A percentile compares a stretch with the other conserved stretches of the same genome.
phyloP scores from a whole-genome alignment of 2,888 invertebrate genomes.

The Bellardia bayeri region DNA sequence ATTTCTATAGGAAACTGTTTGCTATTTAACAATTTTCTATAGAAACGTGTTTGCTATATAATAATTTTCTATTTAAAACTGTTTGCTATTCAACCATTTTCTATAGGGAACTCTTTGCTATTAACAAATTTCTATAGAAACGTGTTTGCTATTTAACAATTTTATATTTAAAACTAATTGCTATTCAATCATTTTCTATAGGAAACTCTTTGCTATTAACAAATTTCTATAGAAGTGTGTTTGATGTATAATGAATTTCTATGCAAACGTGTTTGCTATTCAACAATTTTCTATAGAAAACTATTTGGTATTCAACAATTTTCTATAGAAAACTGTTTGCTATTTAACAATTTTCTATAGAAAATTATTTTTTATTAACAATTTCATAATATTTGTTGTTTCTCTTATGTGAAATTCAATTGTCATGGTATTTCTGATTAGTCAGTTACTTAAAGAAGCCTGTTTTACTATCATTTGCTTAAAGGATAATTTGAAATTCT shows the following conservation, averaged over 20 bases:
- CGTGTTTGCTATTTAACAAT: no score
- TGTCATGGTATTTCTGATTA: constrained; percentile 10
- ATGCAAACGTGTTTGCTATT: background rate
- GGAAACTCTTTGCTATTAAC: background rate
- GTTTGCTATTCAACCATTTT: background rate
- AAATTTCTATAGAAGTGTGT: background rate
- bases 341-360: background rate
- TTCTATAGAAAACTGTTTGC: background rate
- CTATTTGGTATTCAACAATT: no score
- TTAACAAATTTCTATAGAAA: background rate
- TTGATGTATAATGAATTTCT: background rate
- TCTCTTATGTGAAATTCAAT: background rate
- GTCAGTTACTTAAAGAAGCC: background rate
- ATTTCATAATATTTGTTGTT: background rate
- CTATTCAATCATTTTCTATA: background rate
- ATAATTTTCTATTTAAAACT: background rate
- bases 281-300: no score
- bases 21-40: background rate
- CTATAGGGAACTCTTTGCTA: background rate
- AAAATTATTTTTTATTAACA: background rate
- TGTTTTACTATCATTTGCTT: background rate
- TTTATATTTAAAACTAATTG: no score
- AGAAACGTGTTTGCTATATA: no score
- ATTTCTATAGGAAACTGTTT: background rate
- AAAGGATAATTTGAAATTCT: background rate